A percentile compares a stretch with the other conserved stretches of the same genome.
phyloP scores from a whole-genome alignment of 2,113 vertebrate species.

The Menidia beryllina region DNA sequence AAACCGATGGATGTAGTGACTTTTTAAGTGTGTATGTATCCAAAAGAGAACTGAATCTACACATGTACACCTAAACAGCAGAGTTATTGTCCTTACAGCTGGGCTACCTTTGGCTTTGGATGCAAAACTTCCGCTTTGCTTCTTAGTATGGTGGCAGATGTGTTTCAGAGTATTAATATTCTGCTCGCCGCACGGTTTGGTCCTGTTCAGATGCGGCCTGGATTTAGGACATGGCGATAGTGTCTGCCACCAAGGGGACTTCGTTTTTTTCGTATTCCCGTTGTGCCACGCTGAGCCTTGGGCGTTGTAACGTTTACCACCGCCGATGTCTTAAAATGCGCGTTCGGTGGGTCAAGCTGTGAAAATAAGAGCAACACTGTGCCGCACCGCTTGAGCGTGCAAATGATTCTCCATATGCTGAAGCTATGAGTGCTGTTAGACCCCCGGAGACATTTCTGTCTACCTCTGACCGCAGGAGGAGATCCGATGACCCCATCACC shows the following conservation, averaged over 20 bases:
- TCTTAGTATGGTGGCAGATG: no score
- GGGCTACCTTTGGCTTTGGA: no score
- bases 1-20: no score
- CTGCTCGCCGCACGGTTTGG: neutral
- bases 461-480: no score
- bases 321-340: constrained; percentile 48
- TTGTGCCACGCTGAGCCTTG: constrained; percentile 31
- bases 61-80: no score
- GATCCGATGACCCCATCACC: neutral
- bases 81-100: no score
- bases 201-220: neutral
- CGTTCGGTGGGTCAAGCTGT: constrained; percentile 35
- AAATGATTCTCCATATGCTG: constrained; percentile 5
- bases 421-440: neutral
- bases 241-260: neutral
- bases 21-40: no score
- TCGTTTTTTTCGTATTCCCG: constrained; percentile 4
- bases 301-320: constrained; percentile 42
- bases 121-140: no score
- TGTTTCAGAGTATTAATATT: neutral
- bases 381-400: constrained; percentile 16
- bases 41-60: no score
- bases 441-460: neutral
- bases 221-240: neutral
- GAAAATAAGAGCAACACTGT: constrained; percentile 13